A percentile compares a stretch with the other conserved stretches of the same genome.
phyloP scores from a whole-genome alignment of 2,888 invertebrate genomes.

The Lasiommata megera region DNA sequence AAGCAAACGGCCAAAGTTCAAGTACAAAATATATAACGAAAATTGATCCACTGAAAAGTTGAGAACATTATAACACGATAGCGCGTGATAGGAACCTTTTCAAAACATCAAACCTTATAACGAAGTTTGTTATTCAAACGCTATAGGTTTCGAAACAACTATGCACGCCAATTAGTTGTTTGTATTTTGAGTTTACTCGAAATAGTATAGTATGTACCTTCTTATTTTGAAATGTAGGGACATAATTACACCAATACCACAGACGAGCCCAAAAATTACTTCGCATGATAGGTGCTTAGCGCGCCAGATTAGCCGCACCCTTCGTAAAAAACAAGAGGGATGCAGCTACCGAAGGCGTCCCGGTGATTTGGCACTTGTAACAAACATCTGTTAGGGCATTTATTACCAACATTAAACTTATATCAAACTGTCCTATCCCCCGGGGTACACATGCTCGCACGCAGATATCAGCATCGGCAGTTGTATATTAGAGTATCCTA shows the following conservation, averaged over 20 bases:
- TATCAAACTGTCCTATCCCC: conserved; percentile 10
- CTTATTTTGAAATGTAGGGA: neutral
- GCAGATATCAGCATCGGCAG: neutral
- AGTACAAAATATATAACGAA: too few species aligned
- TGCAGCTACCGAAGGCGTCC: conserved; percentile 51
- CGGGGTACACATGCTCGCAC: neutral
- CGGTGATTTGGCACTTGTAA: conserved; percentile 50
- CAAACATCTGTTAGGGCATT: conserved; percentile 43
- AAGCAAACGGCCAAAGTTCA: too few species aligned
- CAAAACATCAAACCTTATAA: too few species aligned
- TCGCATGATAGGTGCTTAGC: conserved; percentile 68
- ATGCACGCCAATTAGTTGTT: too few species aligned
- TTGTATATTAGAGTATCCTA: too few species aligned
- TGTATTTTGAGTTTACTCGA: too few species aligned
- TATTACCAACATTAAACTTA: conserved; percentile 29
- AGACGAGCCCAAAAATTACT: conserved; percentile 73
- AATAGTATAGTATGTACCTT: too few species aligned
- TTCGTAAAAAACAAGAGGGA: conserved; percentile 76
- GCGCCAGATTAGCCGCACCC: conserved; percentile 65
- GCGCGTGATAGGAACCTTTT: too few species aligned
- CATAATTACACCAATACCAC: conserved; percentile 49
- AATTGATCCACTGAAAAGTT: too few species aligned
- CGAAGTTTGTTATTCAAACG: too few species aligned
- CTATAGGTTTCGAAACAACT: too few species aligned
- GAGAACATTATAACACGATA: too few species aligned